Percentiles rank a stretch among this genome's conserved stretches.
These are phyloP conservation scores for Anguilla anguilla DNA, from an alignment of 2,797 vertebrate species.

Conservation along the genomic window DNA sequence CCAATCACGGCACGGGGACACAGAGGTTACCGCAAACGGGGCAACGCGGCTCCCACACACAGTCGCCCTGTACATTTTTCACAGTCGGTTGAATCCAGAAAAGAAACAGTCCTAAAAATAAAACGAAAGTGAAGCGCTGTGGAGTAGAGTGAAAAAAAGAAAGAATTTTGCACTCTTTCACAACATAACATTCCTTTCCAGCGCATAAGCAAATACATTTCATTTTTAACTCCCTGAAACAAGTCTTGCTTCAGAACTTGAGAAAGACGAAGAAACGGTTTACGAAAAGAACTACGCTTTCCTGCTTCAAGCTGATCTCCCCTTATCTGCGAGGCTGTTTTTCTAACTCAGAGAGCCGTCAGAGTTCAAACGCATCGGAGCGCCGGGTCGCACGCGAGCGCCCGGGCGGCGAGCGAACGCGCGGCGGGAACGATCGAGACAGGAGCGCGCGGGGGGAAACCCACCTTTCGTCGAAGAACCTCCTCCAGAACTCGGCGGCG, in stretches of 20 bases:
- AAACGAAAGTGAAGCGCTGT: too few relatives aligned
- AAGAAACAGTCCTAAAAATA: too few relatives aligned
- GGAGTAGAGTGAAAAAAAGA: background rate
- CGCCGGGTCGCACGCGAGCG: background rate
- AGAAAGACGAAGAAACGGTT: background rate
- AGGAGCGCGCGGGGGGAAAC: background rate
- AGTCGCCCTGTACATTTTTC: too few relatives aligned
- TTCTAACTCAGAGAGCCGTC: background rate
- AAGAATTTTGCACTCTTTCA: background rate
- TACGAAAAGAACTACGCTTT: background rate
- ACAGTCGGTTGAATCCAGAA: too few relatives aligned
- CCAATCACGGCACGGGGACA: too few relatives aligned
- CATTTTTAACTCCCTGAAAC: background rate
- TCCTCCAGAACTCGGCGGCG: slow-evolving; percentile 83
- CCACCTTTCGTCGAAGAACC: slow-evolving; percentile 83
- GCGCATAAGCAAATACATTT: background rate
- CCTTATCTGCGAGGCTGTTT: background rate
- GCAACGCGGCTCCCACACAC: too few relatives aligned
- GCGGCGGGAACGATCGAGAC: background rate
- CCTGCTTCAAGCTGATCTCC: background rate
- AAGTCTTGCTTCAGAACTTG: background rate
- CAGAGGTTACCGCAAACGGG: too few relatives aligned
- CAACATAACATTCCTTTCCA: background rate
- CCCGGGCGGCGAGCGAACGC: background rate
- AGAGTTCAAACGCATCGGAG: background rate